A percentile compares a stretch with the other conserved stretches of the same genome.
phyloP scores from a whole-genome alignment of 1,140 invertebrate species.

The Nymphalis io region DNA sequence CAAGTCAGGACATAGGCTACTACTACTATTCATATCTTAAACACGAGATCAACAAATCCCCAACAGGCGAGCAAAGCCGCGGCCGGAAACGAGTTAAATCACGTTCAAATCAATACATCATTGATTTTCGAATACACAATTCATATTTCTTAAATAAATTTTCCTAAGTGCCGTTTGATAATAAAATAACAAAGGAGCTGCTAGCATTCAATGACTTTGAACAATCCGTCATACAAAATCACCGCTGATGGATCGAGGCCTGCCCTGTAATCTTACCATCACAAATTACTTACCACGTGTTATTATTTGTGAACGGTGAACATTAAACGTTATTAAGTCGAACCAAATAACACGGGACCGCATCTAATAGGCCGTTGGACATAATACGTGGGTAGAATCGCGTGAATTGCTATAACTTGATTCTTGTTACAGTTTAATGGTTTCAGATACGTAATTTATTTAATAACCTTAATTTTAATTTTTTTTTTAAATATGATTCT shows the following conservation, averaged over 20 bases:
- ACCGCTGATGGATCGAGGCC: constrained; percentile 8
- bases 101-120: too few relatives aligned
- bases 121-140: too few relatives aligned
- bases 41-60: too few relatives aligned
- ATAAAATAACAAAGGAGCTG: constrained; percentile 15
- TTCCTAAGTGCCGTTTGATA: neutral
- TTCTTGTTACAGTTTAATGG: constrained; percentile 42
- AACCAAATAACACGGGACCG: constrained; percentile 53
- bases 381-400: constrained; percentile 51
- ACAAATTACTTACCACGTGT: constrained; percentile 44
- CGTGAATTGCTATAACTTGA: constrained; percentile 47
- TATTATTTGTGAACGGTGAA: constrained; percentile 61
- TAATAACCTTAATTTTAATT: constrained; percentile 6
- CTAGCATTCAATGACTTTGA: neutral
- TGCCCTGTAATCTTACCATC: constrained; percentile 49
- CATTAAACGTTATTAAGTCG: constrained; percentile 61
- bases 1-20: too few relatives aligned
- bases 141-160: too few relatives aligned
- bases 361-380: constrained; percentile 44
- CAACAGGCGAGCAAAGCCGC: too few relatives aligned
- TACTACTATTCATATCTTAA: too few relatives aligned
- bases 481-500: neutral
- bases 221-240: constrained; percentile 6
- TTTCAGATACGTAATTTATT: constrained; percentile 5
- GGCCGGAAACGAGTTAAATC: too few relatives aligned